Conservation (phyloP, 2,888 invertebrate genomes). For the Spilosoma lubricipeda region DNA sequence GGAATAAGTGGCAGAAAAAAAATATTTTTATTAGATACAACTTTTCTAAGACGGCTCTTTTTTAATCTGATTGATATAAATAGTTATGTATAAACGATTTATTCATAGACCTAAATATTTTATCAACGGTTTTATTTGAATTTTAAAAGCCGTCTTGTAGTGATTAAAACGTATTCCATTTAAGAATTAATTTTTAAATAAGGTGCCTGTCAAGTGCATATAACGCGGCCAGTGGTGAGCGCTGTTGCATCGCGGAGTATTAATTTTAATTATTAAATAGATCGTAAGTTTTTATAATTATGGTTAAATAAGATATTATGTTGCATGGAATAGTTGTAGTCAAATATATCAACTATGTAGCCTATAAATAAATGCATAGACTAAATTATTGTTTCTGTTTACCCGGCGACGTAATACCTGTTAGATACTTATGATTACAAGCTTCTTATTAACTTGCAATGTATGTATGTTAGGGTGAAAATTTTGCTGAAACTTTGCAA, state of each 20-base stretch:
- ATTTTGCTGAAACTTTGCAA: too few relatives aligned
- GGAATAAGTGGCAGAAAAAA: background rate
- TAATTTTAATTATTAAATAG: slow-evolving; percentile 57
- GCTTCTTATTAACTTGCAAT: too few relatives aligned
- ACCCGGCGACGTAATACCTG: background rate
- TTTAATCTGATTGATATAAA: background rate
- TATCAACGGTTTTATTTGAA: background rate
- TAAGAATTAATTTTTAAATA: slow-evolving; percentile 19
- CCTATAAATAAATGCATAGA: slow-evolving; percentile 68
- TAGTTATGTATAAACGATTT: background rate
- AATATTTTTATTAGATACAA: background rate
- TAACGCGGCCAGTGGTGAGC: slow-evolving; percentile 40
- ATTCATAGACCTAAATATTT: too few relatives aligned
- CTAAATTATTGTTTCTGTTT: slow-evolving; percentile 38
- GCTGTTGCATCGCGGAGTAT: slow-evolving; percentile 74
- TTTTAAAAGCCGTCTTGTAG: background rate
- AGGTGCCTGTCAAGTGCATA: slow-evolving; percentile 59
- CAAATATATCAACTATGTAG: slow-evolving; percentile 49
- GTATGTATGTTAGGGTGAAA: too few relatives aligned
- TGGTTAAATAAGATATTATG: slow-evolving; percentile 41
- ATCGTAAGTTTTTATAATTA: slow-evolving; percentile 52
- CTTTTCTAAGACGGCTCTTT: background rate
- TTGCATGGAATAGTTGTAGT: slow-evolving; percentile 58
- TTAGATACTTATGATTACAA: background rate
- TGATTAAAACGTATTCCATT: background rate